Conservation (phyloP, 1,140 invertebrate species). For the Prorops nasuta region DNA sequence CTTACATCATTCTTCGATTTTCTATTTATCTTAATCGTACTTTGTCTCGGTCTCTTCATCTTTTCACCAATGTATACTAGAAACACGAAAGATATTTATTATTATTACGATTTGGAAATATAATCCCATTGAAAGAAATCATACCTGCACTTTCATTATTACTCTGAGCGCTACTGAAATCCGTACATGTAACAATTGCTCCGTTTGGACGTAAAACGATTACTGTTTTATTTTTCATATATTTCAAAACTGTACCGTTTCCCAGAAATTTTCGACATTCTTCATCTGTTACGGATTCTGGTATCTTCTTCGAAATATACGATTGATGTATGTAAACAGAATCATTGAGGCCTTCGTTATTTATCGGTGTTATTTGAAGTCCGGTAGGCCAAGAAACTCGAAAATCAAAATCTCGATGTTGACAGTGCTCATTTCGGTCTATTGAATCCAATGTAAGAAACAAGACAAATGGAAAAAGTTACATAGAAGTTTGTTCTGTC, state of each 20-base stretch:
- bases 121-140: too few relatives aligned
- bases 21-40: too few relatives aligned
- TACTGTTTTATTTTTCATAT: constrained; percentile 28
- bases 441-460: too few relatives aligned
- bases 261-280: constrained; percentile 38
- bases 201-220: constrained; percentile 38
- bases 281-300: constrained; percentile 21
- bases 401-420: constrained; percentile 30
- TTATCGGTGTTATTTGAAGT: constrained; percentile 52
- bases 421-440: constrained; percentile 1
- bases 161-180: constrained; percentile 10
- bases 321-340: constrained; percentile 56
- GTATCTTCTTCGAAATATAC: constrained; percentile 28
- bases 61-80: too few relatives aligned
- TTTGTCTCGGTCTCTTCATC: too few relatives aligned
- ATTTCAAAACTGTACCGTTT: constrained; percentile 42
- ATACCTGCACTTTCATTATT: too few relatives aligned
- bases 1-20: too few relatives aligned
- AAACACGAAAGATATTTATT: too few relatives aligned
- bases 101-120: too few relatives aligned
- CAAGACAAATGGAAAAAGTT: too few relatives aligned
- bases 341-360: constrained; percentile 40
- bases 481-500: too few relatives aligned
- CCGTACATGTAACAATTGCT: constrained; percentile 27
- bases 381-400: constrained; percentile 57